Conservation (phyloP, 1,140 invertebrate species). For the Cydia pomonella region DNA sequence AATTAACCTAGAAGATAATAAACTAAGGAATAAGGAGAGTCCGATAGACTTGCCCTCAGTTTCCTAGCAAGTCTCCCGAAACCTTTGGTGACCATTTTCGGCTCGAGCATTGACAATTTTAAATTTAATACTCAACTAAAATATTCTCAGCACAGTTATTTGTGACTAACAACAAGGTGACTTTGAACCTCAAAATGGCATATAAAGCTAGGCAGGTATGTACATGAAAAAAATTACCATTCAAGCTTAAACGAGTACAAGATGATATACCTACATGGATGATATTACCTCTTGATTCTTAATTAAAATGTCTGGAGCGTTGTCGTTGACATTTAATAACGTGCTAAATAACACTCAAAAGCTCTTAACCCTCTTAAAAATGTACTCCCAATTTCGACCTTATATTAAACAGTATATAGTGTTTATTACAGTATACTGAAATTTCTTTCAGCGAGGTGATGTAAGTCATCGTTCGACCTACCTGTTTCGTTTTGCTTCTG, state of each 20-base stretch:
- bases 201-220: too few relatives aligned
- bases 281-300: not conserved
- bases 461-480: not conserved
- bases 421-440: not conserved
- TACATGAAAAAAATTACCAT: too few relatives aligned
- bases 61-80: too few relatives aligned
- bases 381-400: not conserved
- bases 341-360: not conserved
- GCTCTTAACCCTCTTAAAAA: not conserved
- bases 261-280: not conserved
- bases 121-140: too few relatives aligned
- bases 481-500: not conserved
- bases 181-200: too few relatives aligned
- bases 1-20: not conserved
- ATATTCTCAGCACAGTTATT: too few relatives aligned
- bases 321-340: constrained; percentile 17
- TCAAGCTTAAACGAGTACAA: too few relatives aligned
- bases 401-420: not conserved
- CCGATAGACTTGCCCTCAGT: not conserved
- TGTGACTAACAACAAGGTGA: too few relatives aligned
- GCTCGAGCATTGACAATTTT: too few relatives aligned
- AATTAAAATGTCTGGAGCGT: constrained; percentile 13
- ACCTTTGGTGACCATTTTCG: too few relatives aligned
- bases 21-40: not conserved
- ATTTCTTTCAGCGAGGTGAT: not conserved